Percentiles rank a stretch among this genome's conserved stretches.
Evolutionary conservation across 2,113 vertebrate genomes (phyloP).

Genomic region (Tetrax tetrax): DNA sequence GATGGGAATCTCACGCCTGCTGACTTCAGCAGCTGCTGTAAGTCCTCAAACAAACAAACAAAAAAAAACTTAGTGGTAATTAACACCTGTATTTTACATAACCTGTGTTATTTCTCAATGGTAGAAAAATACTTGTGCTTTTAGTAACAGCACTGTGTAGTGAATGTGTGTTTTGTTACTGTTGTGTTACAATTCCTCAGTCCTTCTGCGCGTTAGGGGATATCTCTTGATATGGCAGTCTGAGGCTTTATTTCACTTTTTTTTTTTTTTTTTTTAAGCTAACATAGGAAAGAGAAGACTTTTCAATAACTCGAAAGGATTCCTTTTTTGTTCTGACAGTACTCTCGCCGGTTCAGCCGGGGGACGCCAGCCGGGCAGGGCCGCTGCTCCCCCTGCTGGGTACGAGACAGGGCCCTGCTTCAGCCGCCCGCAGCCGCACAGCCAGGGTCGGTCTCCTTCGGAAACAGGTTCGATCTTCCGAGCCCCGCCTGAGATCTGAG

Average conservation of each 20-base stretch:
- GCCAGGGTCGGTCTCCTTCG: background rate
- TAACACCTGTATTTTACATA: background rate
- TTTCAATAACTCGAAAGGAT: background rate
- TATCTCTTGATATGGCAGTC: background rate
- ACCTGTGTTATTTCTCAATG: background rate
- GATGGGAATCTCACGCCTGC: rapidly evolving
- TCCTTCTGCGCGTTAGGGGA: no score
- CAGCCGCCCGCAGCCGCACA: background rate
- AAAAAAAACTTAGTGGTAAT: background rate
- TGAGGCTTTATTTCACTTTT: background rate
- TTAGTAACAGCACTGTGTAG: background rate
- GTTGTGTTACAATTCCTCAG: background rate
- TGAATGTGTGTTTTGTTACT: no score
- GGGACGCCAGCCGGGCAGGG: background rate
- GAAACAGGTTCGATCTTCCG: background rate
- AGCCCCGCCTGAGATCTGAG: background rate
- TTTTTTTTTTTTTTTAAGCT: background rate
- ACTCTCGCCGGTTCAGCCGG: no score
- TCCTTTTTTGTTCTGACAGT: rapidly evolving
- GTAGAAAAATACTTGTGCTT: background rate
- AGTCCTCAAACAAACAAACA: background rate
- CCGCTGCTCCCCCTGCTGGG: constrained; percentile 39
- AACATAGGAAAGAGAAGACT: background rate
- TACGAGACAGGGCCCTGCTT: rapidly evolving
- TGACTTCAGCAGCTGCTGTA: background rate